Evolutionary conservation across 2,113 vertebrate species (phyloP).

Genomic region (Elephas maximus): DNA sequence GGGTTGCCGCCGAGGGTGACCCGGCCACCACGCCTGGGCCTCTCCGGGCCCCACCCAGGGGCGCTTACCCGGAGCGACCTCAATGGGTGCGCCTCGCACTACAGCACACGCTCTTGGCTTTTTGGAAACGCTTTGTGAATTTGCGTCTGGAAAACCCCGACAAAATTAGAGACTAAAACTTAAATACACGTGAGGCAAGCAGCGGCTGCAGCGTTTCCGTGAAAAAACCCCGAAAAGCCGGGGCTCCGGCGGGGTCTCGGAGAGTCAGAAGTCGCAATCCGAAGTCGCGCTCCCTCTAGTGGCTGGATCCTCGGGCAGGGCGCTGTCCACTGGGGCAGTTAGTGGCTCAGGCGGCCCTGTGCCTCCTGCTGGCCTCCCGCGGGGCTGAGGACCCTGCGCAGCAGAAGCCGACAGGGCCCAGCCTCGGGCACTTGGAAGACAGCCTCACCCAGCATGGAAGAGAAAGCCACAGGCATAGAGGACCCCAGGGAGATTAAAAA

Average conservation of each 20-base stretch:
- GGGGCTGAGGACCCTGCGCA: background rate
- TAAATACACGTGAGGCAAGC: background rate
- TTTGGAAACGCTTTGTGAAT: background rate
- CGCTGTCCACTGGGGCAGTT: too few species aligned
- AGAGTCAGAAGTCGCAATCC: accelerated
- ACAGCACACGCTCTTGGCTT: background rate
- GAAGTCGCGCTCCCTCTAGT: background rate
- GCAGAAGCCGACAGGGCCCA: background rate
- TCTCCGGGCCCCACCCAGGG: background rate
- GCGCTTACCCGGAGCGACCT: background rate
- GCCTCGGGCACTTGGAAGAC: background rate
- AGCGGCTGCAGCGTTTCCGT: background rate
- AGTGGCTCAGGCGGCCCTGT: background rate
- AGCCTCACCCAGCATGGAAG: background rate
- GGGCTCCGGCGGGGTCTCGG: background rate
- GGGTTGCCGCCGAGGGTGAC: accelerated
- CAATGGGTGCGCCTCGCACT: background rate
- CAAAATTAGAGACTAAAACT: background rate
- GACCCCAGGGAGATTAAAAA: background rate
- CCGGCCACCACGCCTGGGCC: background rate
- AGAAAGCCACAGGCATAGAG: background rate
- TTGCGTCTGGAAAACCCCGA: background rate
- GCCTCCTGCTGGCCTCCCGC: background rate
- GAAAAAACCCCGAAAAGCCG: background rate
- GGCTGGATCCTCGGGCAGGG: background rate